Conservation (phyloP, 2,888 invertebrate species). For the Drosophila pseudotakahashii region DNA sequence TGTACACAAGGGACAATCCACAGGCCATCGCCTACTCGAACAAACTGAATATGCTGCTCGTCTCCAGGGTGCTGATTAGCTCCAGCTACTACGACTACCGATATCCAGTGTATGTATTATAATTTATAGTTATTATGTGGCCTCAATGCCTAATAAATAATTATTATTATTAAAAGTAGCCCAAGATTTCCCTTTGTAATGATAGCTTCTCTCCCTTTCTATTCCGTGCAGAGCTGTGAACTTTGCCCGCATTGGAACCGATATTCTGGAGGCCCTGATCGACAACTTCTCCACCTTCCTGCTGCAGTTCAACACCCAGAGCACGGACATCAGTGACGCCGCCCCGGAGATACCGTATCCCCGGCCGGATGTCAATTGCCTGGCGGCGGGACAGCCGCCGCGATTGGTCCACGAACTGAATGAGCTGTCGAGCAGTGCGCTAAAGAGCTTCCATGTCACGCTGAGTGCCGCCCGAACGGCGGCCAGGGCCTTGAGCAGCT, state of each 20-base stretch:
- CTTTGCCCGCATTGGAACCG: conserved; percentile 83
- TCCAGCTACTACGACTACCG: conserved; percentile 82
- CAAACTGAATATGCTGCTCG: conserved; percentile 82
- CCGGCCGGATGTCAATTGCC: conserved; percentile 72
- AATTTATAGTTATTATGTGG: neutral
- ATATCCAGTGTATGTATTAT: conserved; percentile 81
- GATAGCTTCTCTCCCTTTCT: neutral
- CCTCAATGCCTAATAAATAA: too few relatives aligned
- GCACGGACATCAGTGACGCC: conserved; percentile 54
- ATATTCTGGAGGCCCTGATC: conserved; percentile 82
- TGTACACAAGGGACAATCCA: conserved; percentile 78
- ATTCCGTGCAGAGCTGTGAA: conserved; percentile 74
- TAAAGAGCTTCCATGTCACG: conserved; percentile 80
- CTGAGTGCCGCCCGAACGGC: conserved; percentile 81
- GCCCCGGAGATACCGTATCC: conserved; percentile 67
- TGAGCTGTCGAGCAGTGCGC: conserved; percentile 67
- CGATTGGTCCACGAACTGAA: conserved; percentile 58
- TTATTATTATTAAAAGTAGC: too few relatives aligned
- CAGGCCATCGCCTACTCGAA: conserved; percentile 81
- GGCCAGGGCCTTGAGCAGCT: conserved; percentile 78
- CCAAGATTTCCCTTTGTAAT: too few relatives aligned
- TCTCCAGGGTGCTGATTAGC: conserved; percentile 76
- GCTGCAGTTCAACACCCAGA: conserved; percentile 81
- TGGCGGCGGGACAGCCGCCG: conserved; percentile 66
- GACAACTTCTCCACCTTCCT: conserved; percentile 78